Evolutionary conservation across 2,888 invertebrate genomes (phyloP).

Genomic region (Neoitamus cyanurus): DNA sequence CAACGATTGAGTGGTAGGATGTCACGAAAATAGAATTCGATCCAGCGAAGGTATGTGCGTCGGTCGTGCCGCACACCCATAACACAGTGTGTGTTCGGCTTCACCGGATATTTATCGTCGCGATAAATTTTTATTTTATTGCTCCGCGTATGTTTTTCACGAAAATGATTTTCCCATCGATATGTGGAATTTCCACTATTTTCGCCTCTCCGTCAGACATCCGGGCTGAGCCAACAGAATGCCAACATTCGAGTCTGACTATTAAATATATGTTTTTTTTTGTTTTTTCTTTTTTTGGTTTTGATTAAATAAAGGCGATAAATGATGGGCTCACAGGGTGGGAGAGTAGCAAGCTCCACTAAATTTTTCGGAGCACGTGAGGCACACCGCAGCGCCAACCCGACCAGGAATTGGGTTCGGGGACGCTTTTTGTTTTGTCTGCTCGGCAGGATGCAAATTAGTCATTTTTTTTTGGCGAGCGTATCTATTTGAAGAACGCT

Average conservation of each 20-base stretch:
- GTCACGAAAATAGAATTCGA: slow-evolving; percentile 45
- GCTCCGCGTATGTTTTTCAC: not conserved
- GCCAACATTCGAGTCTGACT: not conserved
- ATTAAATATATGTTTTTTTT: not conserved
- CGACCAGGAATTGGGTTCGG: not conserved
- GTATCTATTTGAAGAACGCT: not conserved
- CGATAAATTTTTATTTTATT: slow-evolving; percentile 43
- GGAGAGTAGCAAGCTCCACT: not conserved
- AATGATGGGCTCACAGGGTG: not conserved
- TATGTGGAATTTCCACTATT: not conserved
- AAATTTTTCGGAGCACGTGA: not conserved
- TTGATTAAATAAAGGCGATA: slow-evolving; percentile 23
- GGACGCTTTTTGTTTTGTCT: not conserved
- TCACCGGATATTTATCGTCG: slow-evolving; percentile 18
- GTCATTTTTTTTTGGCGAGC: not conserved
- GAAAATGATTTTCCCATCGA: slow-evolving; percentile 22
- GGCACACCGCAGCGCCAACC: not conserved
- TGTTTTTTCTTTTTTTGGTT: not conserved
- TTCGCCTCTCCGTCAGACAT: not conserved
- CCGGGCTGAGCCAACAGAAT: not conserved
- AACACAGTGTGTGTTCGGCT: not conserved
- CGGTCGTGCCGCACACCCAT: not conserved
- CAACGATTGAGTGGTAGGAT: slow-evolving; percentile 36
- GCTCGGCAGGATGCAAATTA: not conserved
- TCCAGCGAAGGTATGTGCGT: not conserved